A percentile compares a stretch with the other conserved stretches of the same genome.
Conservation (phyloP, 1,140 invertebrate genomes). For the Oncopodura yosiiana region DNA sequence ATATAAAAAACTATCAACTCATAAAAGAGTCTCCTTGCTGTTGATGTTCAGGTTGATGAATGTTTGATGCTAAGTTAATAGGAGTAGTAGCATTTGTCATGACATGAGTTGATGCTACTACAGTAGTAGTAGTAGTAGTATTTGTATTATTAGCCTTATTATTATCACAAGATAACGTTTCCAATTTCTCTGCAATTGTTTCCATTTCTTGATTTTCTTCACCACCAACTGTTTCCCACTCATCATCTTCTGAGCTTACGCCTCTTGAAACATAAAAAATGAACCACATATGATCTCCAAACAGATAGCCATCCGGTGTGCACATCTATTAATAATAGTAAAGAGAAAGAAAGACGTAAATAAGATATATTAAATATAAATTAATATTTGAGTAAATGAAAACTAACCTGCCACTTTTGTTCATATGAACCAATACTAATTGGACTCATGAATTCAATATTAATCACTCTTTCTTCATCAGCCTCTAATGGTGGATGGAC, state of each 20-base stretch:
- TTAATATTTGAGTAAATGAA: too few relatives aligned
- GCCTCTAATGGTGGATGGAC: conserved; percentile 52
- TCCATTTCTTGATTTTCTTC: too few relatives aligned
- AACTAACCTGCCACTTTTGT: conserved; percentile 76
- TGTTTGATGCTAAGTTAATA: neutral
- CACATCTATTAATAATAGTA: too few relatives aligned
- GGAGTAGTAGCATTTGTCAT: neutral
- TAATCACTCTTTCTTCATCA: conserved; percentile 55
- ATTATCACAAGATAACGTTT: too few relatives aligned
- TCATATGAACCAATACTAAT: conserved; percentile 58
- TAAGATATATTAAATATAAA: too few relatives aligned
- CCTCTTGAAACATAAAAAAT: conserved; percentile 59
- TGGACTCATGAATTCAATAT: conserved; percentile 60
- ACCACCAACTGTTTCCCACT: too few relatives aligned
- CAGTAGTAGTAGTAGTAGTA: conserved; percentile 1
- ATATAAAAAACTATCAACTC: too few relatives aligned
- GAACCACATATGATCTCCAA: conserved; percentile 70
- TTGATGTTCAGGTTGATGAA: neutral
- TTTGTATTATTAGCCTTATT: too few relatives aligned
- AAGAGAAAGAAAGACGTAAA: too few relatives aligned
- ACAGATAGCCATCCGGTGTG: conserved; percentile 64
- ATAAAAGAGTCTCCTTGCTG: neutral
- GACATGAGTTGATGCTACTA: too few relatives aligned
- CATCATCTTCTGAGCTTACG: too few relatives aligned
- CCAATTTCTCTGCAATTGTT: too few relatives aligned